Conservation (phyloP, 2,888 invertebrate species). For the Spodoptera littoralis region DNA sequence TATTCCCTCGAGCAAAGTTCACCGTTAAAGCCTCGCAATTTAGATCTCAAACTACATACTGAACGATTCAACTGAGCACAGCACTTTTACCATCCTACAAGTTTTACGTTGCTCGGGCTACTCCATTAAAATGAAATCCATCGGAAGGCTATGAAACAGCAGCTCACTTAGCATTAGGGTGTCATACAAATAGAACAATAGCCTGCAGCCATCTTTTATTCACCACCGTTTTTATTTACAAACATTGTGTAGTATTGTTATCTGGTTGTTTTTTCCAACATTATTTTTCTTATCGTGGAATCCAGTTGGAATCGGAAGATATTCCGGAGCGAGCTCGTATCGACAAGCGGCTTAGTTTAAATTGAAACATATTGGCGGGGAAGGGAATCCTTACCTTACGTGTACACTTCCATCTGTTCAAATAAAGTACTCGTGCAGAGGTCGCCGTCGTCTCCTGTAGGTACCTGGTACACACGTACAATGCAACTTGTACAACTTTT, state of each 20-base stretch:
- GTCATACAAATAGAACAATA: slow-evolving; percentile 29
- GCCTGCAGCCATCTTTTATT: slow-evolving; percentile 49
- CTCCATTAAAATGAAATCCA: slow-evolving; percentile 12
- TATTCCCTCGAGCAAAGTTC: slow-evolving; percentile 73
- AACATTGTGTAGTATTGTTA: slow-evolving; percentile 48
- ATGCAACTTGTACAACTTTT: slow-evolving; percentile 28
- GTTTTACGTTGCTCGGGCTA: slow-evolving; percentile 2
- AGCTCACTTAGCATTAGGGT: slow-evolving; percentile 11
- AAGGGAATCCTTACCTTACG: slow-evolving; percentile 78
- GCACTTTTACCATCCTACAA: slow-evolving; percentile 36
- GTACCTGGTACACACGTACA: slow-evolving; percentile 10
- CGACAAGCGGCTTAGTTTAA: slow-evolving; percentile 87
- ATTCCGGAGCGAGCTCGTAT: slow-evolving; percentile 77
- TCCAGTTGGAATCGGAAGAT: slow-evolving; percentile 77
- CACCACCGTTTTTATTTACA: slow-evolving; percentile 50
- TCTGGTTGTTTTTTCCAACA: slow-evolving; percentile 54
- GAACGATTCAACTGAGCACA: slow-evolving; percentile 38
- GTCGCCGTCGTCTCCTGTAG: slow-evolving; percentile 6
- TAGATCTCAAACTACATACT: slow-evolving; percentile 57
- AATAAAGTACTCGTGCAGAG: slow-evolving; percentile 63
- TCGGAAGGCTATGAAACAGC: slow-evolving; percentile 22
- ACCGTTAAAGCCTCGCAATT: slow-evolving; percentile 66
- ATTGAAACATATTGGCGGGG: slow-evolving; percentile 86
- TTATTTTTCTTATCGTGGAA: slow-evolving; percentile 73
- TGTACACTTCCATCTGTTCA: slow-evolving; percentile 73